phyloP scores from a whole-genome alignment of 2,888 invertebrate genomes.

The Steinernema carpocapsae region DNA sequence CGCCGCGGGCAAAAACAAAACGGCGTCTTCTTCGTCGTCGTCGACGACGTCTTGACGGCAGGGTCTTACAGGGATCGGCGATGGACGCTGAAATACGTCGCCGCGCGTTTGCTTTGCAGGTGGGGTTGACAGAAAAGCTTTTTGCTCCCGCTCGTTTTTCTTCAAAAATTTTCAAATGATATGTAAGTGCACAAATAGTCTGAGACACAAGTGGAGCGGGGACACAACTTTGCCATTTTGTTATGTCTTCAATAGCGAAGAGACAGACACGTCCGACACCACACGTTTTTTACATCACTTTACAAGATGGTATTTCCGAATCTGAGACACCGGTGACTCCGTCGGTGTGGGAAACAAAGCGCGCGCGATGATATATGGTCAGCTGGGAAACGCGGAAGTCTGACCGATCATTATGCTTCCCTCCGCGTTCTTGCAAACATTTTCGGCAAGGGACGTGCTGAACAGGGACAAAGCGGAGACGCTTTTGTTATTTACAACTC shows the following conservation, averaged over 20 bases:
- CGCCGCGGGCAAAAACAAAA: neutral
- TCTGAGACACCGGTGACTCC: neutral
- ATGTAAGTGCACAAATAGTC: neutral
- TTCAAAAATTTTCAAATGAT: neutral
- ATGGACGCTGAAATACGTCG: neutral
- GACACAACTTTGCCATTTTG: slow-evolving; percentile 19
- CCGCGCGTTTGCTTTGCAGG: neutral
- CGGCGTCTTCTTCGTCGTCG: neutral
- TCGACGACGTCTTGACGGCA: neutral
- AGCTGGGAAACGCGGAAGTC: no score
- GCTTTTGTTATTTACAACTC: no score
- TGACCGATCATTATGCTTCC: no score
- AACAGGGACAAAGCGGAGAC: no score
- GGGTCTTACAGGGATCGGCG: neutral
- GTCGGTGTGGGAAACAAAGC: no score
- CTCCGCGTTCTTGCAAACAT: no score
- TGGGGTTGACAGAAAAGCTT: neutral
- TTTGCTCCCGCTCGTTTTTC: neutral
- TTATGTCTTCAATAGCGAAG: slow-evolving; percentile 17
- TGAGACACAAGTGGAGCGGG: neutral
- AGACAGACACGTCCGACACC: slow-evolving; percentile 8
- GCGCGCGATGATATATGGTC: no score
- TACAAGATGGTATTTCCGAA: neutral
- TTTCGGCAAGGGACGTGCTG: no score
- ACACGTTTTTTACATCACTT: slow-evolving; percentile 4